phyloP scores from a whole-genome alignment of 37 sponge, comb jelly and placozoan genomes.

The Diacarnus erythraeanus region DNA sequence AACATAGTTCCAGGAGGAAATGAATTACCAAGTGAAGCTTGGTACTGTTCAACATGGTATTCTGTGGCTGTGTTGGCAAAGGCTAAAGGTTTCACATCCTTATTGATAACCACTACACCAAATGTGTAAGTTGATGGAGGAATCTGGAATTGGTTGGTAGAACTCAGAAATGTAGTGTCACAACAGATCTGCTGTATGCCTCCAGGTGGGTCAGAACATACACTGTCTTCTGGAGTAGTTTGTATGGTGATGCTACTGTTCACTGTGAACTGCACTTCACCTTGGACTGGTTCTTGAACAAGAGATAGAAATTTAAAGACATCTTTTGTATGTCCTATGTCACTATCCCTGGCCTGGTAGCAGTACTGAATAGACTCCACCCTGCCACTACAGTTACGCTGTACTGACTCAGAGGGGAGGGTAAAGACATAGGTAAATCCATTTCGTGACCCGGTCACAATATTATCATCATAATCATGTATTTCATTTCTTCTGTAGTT shows the following conservation, averaged over 20 bases:
- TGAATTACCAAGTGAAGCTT: neutral
- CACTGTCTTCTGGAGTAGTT: neutral
- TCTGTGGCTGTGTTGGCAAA: neutral
- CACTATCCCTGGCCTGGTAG: neutral
- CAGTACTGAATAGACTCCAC: neutral
- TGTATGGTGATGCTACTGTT: neutral
- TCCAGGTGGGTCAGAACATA: neutral
- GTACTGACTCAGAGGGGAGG: neutral
- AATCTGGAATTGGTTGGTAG: neutral
- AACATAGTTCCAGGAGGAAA: neutral
- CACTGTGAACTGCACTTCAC: neutral
- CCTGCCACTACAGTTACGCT: neutral
- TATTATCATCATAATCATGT: neutral
- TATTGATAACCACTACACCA: neutral
- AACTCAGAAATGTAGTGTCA: neutral
- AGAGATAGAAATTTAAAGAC: neutral
- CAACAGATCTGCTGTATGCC: neutral
- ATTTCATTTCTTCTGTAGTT: neutral
- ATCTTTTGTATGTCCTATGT: neutral
- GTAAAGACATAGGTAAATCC: neutral
- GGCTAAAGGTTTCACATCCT: neutral
- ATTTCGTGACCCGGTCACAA: neutral
- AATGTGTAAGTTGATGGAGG: neutral
- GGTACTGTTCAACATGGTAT: neutral
- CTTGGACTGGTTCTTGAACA: too few relatives aligned